These are phyloP conservation scores for Xanthia togata DNA, from an alignment of 2,888 invertebrate genomes.

Conservation along the genomic window DNA sequence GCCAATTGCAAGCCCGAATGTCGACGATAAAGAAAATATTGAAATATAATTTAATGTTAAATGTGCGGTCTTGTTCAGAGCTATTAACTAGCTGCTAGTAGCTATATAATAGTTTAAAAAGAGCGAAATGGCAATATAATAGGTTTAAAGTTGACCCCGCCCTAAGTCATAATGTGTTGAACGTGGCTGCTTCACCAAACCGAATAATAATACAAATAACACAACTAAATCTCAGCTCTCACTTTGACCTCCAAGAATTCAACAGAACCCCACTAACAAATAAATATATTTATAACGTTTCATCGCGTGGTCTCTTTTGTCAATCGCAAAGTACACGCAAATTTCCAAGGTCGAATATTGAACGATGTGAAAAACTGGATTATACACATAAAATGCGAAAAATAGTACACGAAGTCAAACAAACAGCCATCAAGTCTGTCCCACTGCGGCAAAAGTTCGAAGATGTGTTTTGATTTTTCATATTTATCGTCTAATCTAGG, in stretches of 20 bases:
- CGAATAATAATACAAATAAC: background rate
- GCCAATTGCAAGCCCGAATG: background rate
- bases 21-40: background rate
- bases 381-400: conserved; percentile 52
- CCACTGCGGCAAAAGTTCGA: conserved; percentile 40
- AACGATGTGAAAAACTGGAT: conserved; percentile 54
- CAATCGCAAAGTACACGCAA: conserved; percentile 60
- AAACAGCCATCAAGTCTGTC: conserved; percentile 44
- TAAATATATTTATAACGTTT: conserved; percentile 42
- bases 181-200: background rate
- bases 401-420: conserved; percentile 36
- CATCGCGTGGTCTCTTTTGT: conserved; percentile 56
- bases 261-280: conserved; percentile 12
- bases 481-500: conserved; percentile 1
- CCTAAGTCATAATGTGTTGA: background rate
- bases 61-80: background rate
- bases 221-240: background rate
- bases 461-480: conserved; percentile 32
- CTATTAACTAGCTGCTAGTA: background rate
- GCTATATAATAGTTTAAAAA: background rate
- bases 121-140: background rate
- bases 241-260: background rate
- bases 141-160: background rate
- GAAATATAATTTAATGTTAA: background rate
- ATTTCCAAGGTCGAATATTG: conserved; percentile 57